Evolutionary conservation across 1,140 invertebrate species (phyloP), one percentile per base, ranked within the genome.

Genomic region (Aphaenogaster ashmeadi): DNA sequence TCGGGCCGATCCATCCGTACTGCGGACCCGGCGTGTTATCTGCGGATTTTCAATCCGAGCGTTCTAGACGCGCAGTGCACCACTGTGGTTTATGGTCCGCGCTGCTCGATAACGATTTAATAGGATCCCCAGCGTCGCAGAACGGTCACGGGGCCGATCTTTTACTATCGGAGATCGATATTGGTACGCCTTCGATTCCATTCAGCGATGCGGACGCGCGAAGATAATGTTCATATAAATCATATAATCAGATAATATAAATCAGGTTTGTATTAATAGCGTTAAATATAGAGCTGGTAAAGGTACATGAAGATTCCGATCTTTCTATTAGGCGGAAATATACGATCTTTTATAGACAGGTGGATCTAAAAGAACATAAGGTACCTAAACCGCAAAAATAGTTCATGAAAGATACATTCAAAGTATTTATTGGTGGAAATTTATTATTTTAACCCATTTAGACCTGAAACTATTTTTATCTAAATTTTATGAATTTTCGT

Each of bases 51-150:
- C 66, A 87, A 87, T 87, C 41, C 79, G 79, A 52, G 4, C 64
- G 21, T 87, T 72, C 36, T 69, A 67, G 41, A 80, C 67, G 41
- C 33, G 69, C 69, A 62, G 54, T 38, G 80, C 69, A 52, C 74
- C 50, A 27, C 54, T 50, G 78, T 83, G 54, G n/a, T 87, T 87
- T 83, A 87, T 81, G 86, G 62, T 27, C 56, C 44, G 38, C 36
- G 36, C 54, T 15, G 41, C n/a, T 86, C 44, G 66, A 60, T 83
- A 87, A 83, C 78, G 78, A 83, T 83, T 87, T 87, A 87, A 87
- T 87, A 60, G 78, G 56, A 72, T 72, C 33, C 66, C 54, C 44
- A 36, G 67, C 41, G 80, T 58, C 79, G 79, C 78, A 38, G 62
- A 58, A 41, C 27, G 47, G 41, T 83, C 44, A 60, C 8, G 9